A percentile compares a stretch with the other conserved stretches of the same genome.
These are phyloP conservation scores for Drosophila ochracea DNA, from an alignment of 2,888 invertebrate genomes.

Conservation along the genomic window DNA sequence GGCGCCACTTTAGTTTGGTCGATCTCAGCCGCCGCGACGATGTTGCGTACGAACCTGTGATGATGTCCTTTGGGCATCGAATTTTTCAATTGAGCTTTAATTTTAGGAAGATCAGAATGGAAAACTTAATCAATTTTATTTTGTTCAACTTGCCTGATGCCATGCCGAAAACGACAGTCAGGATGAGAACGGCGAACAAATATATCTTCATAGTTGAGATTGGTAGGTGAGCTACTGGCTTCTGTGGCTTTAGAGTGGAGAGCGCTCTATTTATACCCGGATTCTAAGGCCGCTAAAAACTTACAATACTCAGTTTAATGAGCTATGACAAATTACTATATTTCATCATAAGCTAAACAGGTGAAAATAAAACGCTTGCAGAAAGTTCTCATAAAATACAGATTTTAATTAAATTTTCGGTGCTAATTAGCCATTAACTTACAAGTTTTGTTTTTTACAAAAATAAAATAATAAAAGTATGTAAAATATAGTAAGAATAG, in stretches of 20 bases:
- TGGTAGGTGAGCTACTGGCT: slow-evolving; percentile 22
- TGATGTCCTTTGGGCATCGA: neutral
- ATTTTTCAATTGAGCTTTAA: slow-evolving; percentile 30
- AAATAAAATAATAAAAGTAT: neutral
- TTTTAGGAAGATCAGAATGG: neutral
- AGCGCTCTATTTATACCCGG: slow-evolving; percentile 42
- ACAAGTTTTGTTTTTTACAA: neutral
- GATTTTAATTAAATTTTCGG: neutral
- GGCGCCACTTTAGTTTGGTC: slow-evolving; percentile 22
- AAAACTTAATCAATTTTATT: neutral
- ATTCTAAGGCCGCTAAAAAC: neutral
- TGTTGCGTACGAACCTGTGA: slow-evolving; percentile 17
- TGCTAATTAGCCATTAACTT: neutral
- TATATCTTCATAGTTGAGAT: slow-evolving; percentile 58
- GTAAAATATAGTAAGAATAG: neutral
- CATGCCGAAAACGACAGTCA: slow-evolving; percentile 54
- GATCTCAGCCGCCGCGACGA: neutral
- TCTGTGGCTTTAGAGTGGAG: slow-evolving; percentile 27
- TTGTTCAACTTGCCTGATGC: slow-evolving; percentile 44
- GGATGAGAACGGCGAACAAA: slow-evolving; percentile 46
- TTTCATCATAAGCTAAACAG: slow-evolving; percentile 18
- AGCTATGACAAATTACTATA: neutral
- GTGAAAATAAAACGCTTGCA: slow-evolving; percentile 9
- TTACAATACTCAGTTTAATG: neutral
- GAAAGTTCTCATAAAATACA: neutral